Percentiles rank a stretch among this genome's conserved stretches.
Conservation (phyloP, 1,140 invertebrate genomes). For the Pemphigus obesinymphae region DNA sequence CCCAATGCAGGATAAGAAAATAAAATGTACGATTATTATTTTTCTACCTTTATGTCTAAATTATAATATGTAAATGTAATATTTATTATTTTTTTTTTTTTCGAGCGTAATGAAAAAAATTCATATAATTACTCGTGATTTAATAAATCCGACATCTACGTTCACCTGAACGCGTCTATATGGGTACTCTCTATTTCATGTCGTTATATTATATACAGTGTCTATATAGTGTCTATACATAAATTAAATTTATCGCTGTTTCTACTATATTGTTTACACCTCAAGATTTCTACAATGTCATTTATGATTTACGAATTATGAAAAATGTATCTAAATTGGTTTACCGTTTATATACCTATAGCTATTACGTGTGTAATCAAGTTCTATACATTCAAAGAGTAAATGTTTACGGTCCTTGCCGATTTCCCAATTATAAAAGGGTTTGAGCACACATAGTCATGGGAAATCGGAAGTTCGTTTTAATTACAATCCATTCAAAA, state of each 20-base stretch:
- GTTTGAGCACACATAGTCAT: background rate
- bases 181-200: no score
- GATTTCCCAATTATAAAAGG: constrained; percentile 27
- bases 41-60: no score
- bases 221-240: background rate
- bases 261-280: background rate
- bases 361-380: background rate
- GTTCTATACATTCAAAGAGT: background rate
- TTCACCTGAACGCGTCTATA: no score
- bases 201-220: no score
- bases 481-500: constrained; percentile 14
- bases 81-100: no score
- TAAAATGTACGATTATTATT: no score
- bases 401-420: background rate
- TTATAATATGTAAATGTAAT: no score
- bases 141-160: no score
- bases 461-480: constrained; percentile 34
- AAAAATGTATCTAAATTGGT: background rate
- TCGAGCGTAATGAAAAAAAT: no score
- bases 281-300: background rate
- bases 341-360: background rate
- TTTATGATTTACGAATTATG: background rate
- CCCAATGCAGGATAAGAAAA: no score
- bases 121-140: no score
- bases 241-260: background rate